Base-by-base conservation (phyloP, 2,113 vertebrate genomes). In the Phaethornis superciliosus region DNA sequence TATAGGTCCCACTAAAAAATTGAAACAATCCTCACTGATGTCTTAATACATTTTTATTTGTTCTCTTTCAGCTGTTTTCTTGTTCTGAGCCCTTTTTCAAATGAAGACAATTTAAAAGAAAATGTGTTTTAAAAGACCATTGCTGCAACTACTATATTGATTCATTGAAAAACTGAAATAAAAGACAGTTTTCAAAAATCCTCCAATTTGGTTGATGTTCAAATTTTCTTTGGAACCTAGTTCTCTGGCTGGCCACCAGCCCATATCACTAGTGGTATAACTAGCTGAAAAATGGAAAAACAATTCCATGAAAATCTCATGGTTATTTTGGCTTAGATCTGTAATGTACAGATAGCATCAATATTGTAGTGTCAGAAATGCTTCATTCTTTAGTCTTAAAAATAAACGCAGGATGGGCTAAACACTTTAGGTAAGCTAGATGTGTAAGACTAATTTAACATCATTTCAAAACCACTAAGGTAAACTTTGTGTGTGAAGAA, bases 251-350 rank as follows among this genome's bases (percentile, higher is more conserved):
- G 93, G 93, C 91, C 63, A 92, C 75, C 68, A 76, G 91, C 91
- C 84, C 52, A 1, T 89, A 77, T 91, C 87, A 40, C 67, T 89
- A 88, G 79, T 89, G 55, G 63, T 88, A 65, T 72, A 93, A 83
- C 84, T 95, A 91, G 78, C 79, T 94, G 68, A 93, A 95, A 96
- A 94, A 94, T 91, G 81, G 84, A 84, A 91, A 92, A 91, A 89
- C 28, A 79, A 85, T 76, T 89, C 77, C 51, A 52, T 85, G 75
- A 92, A 81, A 91, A 85, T 42, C 18, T 92, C 40, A 85, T n/a
- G 62, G 49, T 84, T 90, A 52, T 82, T 92, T 94, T 93, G 74
- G 70, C 59, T 94, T 72, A 26, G 9, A 42, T 76, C 46, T 82
- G 89, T 81, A 84, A 78, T 0, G 4, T 5, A 69, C 84, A 79